phyloP scores from a whole-genome alignment of 2,113 vertebrate genomes.

The Pygathrix nemaeus region DNA sequence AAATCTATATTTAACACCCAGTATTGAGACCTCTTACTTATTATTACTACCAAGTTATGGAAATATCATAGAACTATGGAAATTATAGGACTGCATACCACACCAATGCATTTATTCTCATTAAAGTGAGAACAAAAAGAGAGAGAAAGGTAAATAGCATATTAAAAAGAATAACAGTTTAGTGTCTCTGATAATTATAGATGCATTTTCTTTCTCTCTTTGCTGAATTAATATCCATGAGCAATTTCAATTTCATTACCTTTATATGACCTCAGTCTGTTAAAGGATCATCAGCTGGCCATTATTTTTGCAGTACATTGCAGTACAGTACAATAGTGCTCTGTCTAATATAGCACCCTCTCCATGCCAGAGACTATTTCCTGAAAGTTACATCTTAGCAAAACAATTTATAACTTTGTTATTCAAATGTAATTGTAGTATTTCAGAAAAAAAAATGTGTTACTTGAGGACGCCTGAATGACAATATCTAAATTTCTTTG shows the following conservation, averaged over 20 bases:
- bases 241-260: conserved; percentile 4
- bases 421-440: not conserved
- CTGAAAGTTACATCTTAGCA: not conserved
- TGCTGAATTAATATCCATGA: conserved; percentile 39
- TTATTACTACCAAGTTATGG: not conserved
- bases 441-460: not conserved
- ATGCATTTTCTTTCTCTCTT: fast-evolving
- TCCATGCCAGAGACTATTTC: not conserved
- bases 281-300: fast-evolving
- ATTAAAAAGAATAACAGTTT: not conserved
- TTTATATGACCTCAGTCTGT: not conserved
- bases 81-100: not conserved
- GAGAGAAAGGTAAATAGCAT: not conserved
- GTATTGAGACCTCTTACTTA: not conserved
- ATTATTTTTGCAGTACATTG: not conserved
- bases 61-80: not conserved
- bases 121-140: not conserved
- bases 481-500: not conserved
- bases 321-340: too few relatives aligned
- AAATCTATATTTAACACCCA: not conserved
- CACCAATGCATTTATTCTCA: not conserved
- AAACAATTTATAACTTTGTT: not conserved
- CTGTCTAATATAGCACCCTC: fast-evolving
- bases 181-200: fast-evolving
- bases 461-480: not conserved